Evolutionary conservation across 2,888 invertebrate species (phyloP), one percentile per base, ranked within the genome.

Genomic region (Eristalis arbustorum): DNA sequence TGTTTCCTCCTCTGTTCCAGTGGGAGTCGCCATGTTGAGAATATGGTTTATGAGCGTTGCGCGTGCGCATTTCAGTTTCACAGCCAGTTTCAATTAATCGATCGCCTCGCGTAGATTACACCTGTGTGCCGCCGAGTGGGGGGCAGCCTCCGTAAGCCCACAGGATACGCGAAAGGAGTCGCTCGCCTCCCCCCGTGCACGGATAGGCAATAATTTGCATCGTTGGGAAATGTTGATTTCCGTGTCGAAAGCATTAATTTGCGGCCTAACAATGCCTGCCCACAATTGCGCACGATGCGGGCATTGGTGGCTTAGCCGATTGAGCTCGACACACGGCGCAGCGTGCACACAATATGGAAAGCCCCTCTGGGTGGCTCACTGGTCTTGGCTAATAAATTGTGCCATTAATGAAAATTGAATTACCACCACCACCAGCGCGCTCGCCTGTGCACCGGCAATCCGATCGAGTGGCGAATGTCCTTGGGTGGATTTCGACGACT

Each of bases 171-270:
- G 49, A 49, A 73, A 87, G 83, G 83, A 83, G 87, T 83, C 75
- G 25, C 74, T 73, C 67, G 18, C 49, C 74, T 73, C 67, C 18
- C 49, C 18, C 18, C 69, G 14, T 69, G 14, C 13, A 49, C 61
- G 59, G 69, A 74, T 74, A 87, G 83, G 72, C 75, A 66, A 83
- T 87, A 87, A 87, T 87, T 87, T 87, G 73, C 87, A 87, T 87
- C 78, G 78, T 79, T 71, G 75, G 62, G 68, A 63, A 78, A 71
- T 75, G 78, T 87, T 83, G 87, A 87, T 87, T 87, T 87, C 87
- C 87, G 83, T 83, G 83, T 87, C 87, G 83, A 87, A 87, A 79
- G 87, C 87, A 87, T 87, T 87, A 78, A 87, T 87, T 87, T 87
- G 82, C 75, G 79, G 78, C 72, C 49, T 83, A 87, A 87, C 87